Evolutionary conservation across 2,888 invertebrate genomes (phyloP), one percentile per base, ranked within the genome.

Genomic region (Drosophila fulvimacula): DNA sequence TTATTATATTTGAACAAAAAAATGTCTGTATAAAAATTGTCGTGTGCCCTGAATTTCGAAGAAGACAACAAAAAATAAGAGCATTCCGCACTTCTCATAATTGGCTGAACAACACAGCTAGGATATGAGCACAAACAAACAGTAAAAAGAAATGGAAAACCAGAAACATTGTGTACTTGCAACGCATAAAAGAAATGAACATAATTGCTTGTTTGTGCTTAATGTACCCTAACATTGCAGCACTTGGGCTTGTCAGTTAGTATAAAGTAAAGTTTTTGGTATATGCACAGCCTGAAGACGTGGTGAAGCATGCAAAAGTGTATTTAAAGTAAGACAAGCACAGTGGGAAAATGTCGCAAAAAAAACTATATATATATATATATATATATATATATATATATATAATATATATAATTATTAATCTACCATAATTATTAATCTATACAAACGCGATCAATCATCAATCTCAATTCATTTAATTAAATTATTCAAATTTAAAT

Each of bases 121-220:
- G 38, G 42, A 57, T 32, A 53, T 41, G 24, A 41, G 27, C 52
- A 42, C 38, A 60, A 38, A 57, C 34, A 55, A 13, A 46, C 39
- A 44, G 32, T 19, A 36, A 11, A 61, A 19, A 27, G 32, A 36
- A 36, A 58, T 17, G n/a, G 36, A 24, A 48, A 51, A 36, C 21
- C 38, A 66, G 52, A 21, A 52, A 49, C 41, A 61, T 44, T 41
- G 30, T 68, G 52, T 41, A 34, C 39, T 58, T 19, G 30, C 1
- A 39, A 48, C 36, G 62, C 69, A 70, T 66, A 63, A 61, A 60
- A 63, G 63, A 69, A 82, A 74, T 51, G 52, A 77, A 64, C 71
- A 74, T 83, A 78, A 86, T 83, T 81, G 84, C 87, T 73, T 81
- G 86, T 82, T 74, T 82, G 74, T 72, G 72, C 67, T 65, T 82